Conservation (phyloP, 2,113 vertebrate species). For the Phylloscopus trochiloides region DNA sequence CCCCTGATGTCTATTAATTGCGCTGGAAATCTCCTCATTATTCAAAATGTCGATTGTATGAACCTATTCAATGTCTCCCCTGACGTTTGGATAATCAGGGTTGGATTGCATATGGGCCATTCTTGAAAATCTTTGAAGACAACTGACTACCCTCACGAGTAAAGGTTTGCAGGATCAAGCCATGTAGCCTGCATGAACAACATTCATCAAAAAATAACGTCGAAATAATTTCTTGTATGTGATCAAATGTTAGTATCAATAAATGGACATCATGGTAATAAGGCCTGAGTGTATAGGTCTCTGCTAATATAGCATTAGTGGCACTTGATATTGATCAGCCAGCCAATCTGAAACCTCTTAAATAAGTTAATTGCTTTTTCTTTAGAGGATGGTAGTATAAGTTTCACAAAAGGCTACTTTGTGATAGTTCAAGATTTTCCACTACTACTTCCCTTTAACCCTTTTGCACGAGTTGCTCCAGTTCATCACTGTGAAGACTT, state of each 20-base stretch:
- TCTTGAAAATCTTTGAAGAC: conserved; percentile 38
- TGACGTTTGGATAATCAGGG: conserved; percentile 33
- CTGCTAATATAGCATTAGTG: not conserved
- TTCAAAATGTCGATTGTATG: conserved; percentile 46
- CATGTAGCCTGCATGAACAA: not conserved
- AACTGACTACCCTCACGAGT: not conserved
- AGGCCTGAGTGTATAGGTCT: not conserved
- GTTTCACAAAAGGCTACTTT: not conserved
- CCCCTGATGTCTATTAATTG: conserved; percentile 61
- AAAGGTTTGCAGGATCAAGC: conserved; percentile 49
- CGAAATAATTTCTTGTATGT: conserved; percentile 16
- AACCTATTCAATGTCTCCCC: conserved; percentile 45
- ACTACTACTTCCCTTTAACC: not conserved
- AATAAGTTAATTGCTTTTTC: not conserved
- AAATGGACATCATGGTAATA: not conserved
- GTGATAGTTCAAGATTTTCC: not conserved
- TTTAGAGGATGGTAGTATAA: not conserved
- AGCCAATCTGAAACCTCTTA: not conserved
- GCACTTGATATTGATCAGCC: conserved; percentile 11
- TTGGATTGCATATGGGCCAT: conserved; percentile 37
- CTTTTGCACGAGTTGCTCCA: not conserved
- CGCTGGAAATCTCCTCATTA: conserved; percentile 46
- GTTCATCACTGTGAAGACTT: not conserved
- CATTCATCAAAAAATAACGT: conserved; percentile 6
- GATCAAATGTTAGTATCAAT: conserved; percentile 10